A percentile compares a stretch with the other conserved stretches of the same genome.
These are phyloP conservation scores for Pseudorhombus dupliciocellatus DNA, from an alignment of 2,113 vertebrate genomes.

Conservation along the genomic window DNA sequence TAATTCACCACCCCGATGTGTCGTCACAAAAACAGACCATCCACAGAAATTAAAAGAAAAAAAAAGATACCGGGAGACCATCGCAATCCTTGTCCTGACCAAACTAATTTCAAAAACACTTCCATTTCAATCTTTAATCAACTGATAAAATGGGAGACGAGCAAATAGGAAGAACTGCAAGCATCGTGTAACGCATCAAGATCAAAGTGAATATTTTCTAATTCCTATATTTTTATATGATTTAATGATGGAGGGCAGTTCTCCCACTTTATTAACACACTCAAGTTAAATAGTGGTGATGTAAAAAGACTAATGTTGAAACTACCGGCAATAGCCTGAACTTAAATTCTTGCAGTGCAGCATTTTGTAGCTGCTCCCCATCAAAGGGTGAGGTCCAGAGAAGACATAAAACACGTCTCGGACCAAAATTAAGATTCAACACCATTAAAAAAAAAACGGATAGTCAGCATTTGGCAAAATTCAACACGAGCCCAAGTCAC, in stretches of 20 bases:
- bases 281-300: constrained; percentile 71
- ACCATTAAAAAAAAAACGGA: constrained; percentile 25
- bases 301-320: constrained; percentile 75
- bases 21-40: constrained; percentile 65
- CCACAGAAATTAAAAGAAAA: constrained; percentile 36
- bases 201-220: constrained; percentile 76
- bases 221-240: constrained; percentile 74
- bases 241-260: constrained; percentile 74
- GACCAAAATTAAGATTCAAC: constrained; percentile 12
- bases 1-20: constrained; percentile 78
- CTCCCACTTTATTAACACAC: constrained; percentile 59
- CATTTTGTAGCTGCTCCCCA: constrained; percentile 52
- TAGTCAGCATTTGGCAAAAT: constrained; percentile 39
- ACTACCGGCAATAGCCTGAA: constrained; percentile 64
- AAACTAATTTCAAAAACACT: constrained; percentile 48
- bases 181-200: constrained; percentile 41
- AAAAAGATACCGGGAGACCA: constrained; percentile 41
- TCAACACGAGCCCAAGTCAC: constrained; percentile 22
- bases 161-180: constrained; percentile 60
- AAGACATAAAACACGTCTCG: constrained; percentile 24
- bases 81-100: constrained; percentile 41
- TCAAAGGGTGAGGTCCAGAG: constrained; percentile 50
- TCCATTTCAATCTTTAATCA: constrained; percentile 76
- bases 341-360: constrained; percentile 46
- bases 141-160: constrained; percentile 56